These are phyloP conservation scores for Myotis davidii DNA, from an alignment of 2,113 vertebrate genomes.

Conservation along the genomic window DNA sequence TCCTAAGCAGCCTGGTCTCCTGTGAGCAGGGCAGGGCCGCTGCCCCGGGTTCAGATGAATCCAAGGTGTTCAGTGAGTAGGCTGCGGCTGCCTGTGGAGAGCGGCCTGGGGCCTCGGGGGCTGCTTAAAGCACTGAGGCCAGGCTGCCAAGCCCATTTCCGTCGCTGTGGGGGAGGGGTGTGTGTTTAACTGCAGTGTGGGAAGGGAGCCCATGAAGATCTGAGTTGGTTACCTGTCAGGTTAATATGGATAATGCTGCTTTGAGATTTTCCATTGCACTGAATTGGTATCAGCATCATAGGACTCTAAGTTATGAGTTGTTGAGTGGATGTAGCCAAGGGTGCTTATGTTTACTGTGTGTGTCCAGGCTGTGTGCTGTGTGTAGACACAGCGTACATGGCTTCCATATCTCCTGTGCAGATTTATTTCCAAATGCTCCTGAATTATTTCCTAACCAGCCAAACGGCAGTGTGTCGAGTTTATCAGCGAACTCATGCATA, in stretches of 20 bases:
- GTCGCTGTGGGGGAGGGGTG: background rate
- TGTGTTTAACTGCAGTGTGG: background rate
- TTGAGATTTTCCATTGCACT: background rate
- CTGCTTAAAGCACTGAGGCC: background rate
- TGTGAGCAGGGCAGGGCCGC: background rate
- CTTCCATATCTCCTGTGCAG: background rate
- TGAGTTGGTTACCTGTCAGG: background rate
- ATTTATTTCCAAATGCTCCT: conserved; percentile 21
- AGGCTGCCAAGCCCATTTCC: background rate
- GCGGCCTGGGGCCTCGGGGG: background rate
- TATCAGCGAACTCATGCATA: background rate
- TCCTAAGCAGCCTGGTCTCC: background rate
- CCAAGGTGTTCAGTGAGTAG: background rate
- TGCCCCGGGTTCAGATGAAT: too few relatives aligned
- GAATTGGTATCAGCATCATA: background rate
- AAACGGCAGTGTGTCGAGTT: background rate
- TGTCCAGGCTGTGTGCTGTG: background rate
- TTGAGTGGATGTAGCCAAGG: background rate
- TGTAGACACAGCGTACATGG: background rate
- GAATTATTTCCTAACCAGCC: background rate
- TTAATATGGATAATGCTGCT: background rate
- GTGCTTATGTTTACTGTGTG: background rate
- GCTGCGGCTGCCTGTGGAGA: background rate
- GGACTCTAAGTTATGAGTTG: background rate
- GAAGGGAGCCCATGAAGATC: background rate